phyloP scores from a whole-genome alignment of 2,888 invertebrate genomes.

The Bursaphelenchus okinawaensis region DNA sequence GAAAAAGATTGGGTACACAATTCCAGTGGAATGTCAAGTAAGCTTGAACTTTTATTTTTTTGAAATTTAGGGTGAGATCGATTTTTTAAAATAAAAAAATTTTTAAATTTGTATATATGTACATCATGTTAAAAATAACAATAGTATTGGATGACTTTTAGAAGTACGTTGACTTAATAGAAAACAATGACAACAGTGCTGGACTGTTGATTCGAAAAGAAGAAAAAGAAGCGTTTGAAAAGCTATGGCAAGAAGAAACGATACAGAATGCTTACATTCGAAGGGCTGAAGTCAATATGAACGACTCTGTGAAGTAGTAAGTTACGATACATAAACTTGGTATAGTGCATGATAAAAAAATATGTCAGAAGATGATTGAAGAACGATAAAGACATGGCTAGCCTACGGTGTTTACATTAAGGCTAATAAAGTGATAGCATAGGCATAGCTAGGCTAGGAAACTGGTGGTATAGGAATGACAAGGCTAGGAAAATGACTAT shows the following conservation, averaged over 20 bases:
- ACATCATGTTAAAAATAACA: too few relatives aligned
- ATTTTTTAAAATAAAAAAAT: constrained; percentile 6
- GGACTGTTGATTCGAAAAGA: constrained; percentile 26
- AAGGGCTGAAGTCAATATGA: constrained; percentile 40
- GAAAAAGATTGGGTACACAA: constrained; percentile 21
- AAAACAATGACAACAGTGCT: constrained; percentile 24
- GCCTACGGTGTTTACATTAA: too few relatives aligned
- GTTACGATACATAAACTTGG: too few relatives aligned
- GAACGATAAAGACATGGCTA: too few relatives aligned
- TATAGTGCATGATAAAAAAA: too few relatives aligned
- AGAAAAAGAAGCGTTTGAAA: constrained; percentile 19
- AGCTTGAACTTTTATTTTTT: constrained; percentile 11
- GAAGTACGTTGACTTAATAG: constrained; percentile 31
- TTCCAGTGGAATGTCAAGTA: constrained; percentile 33
- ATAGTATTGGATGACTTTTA: constrained; percentile 21
- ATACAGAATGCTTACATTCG: constrained; percentile 36
- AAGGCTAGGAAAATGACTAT: too few relatives aligned
- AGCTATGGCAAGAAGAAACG: constrained; percentile 37
- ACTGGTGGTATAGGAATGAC: too few relatives aligned
- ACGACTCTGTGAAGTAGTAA: constrained; percentile 44
- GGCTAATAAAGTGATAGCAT: too few relatives aligned
- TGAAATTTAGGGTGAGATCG: not conserved
- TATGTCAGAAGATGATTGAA: too few relatives aligned
- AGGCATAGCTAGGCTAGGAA: too few relatives aligned
- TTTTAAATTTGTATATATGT: too few relatives aligned